Percentiles rank a stretch among this genome's conserved stretches.
Evolutionary conservation across 2,113 vertebrate genomes (phyloP).

Genomic region (Pangasianodon gigas): DNA sequence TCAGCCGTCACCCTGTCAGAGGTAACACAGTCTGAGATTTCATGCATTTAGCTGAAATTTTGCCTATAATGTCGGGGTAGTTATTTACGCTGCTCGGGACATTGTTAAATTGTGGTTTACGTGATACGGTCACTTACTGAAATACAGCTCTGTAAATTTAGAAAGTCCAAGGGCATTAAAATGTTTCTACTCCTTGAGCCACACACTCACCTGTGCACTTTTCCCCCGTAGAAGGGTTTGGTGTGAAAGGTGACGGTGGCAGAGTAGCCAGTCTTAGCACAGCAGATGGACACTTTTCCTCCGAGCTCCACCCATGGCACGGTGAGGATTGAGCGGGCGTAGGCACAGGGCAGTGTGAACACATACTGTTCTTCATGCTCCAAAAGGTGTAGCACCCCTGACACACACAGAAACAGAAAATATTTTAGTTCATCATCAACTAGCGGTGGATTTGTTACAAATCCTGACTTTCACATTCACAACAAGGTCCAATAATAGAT

Average conservation of each 20-base stretch:
- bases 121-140: background rate
- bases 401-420: slow-evolving; percentile 5
- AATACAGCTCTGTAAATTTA: background rate
- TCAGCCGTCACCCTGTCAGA: slow-evolving; percentile 84
- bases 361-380: slow-evolving; percentile 72
- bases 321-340: slow-evolving; percentile 90
- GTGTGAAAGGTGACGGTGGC: slow-evolving; percentile 88
- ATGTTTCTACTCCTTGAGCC: background rate
- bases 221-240: slow-evolving; percentile 92
- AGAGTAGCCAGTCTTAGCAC: slow-evolving; percentile 84
- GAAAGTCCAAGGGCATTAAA: background rate
- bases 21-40: background rate
- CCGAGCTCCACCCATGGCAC: slow-evolving; percentile 93
- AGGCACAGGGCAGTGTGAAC: slow-evolving; percentile 84
- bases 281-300: slow-evolving; percentile 86
- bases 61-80: too few species aligned
- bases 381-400: slow-evolving; percentile 69
- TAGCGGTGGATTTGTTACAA: background rate
- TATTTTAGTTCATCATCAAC: background rate
- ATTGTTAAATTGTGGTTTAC: background rate
- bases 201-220: slow-evolving; percentile 85
- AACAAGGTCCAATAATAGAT: background rate
- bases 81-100: background rate
- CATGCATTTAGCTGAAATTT: background rate
- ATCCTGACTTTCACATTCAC: background rate